Base-by-base conservation (phyloP, 1,140 invertebrate species). In the Heterodera schachtii region DNA sequence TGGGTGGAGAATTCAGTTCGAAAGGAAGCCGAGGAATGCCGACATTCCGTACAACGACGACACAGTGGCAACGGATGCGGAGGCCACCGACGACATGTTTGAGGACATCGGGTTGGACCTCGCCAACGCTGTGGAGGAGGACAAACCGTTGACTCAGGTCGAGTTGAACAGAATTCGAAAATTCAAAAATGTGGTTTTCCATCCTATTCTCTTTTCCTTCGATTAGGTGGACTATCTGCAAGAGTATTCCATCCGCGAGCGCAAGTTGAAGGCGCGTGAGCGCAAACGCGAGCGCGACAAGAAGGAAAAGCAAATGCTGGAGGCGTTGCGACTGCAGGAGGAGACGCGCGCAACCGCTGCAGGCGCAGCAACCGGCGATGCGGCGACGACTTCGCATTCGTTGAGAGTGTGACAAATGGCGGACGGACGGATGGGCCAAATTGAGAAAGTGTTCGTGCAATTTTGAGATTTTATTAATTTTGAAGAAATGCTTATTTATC, bases 241-340 rank as follows among this genome's bases (percentile, higher is more conserved):
- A 76, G 66, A 76, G 66, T 76, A 66, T 76, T 57, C 75, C 57
- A 76, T 76, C 66, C 57, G 75, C 11, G 75, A 76, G n/a, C 75
- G 75, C 44, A 76, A 76, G 66, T 41, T 76, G 75, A 57, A 64
- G 57, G 75, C 75, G 44, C 57, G 75, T 19, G 75, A 76, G n/a
- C 31, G 75, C 41, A 76, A 76, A n/a, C 75, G 75, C 19, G 49
- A 57, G 41, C 75, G 75, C 2, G 47, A 57, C 44, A 76, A 76
- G 66, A 64, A 64, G 19, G 75, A 76, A n/a, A 76, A 76, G 66
- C 49, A 76, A 44, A 43, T 76, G 75, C 46, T 60, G 6, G 75
- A 76, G n/a, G 57, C 57, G 16, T 64, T 64, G 57, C 57, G 57
- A 2, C 57, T 64, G 57, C 57, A 64, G 57, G 57, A 64, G 57